A percentile compares a stretch with the other conserved stretches of the same genome.
These are phyloP conservation scores for Tichodroma muraria DNA, from an alignment of 2,113 vertebrate genomes.

Conservation along the genomic window DNA sequence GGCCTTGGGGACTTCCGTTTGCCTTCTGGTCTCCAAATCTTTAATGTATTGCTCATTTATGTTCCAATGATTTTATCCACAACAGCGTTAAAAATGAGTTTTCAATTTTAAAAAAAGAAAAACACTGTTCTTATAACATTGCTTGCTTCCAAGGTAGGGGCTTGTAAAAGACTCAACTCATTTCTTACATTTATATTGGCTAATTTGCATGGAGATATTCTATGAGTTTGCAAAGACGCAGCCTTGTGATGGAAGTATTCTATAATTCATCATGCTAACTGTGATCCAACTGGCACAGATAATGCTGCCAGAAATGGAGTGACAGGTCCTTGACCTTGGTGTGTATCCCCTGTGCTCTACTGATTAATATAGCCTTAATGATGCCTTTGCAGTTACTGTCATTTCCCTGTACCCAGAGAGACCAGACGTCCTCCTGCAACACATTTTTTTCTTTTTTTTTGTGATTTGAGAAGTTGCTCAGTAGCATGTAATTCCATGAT, in stretches of 20 bases:
- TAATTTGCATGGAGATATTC: not conserved
- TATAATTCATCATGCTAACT: not conserved
- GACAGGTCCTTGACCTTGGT: not conserved
- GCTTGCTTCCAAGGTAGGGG: not conserved
- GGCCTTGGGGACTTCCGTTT: not conserved
- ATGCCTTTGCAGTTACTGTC: not conserved
- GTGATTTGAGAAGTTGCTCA: not conserved
- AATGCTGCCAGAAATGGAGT: not conserved
- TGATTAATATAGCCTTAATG: not conserved
- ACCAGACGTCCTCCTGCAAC: not conserved
- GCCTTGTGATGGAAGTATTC: not conserved
- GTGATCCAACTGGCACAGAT: not conserved
- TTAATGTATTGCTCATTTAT: not conserved
- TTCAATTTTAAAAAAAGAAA: not conserved
- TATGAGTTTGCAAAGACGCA: not conserved
- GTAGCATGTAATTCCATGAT: not conserved
- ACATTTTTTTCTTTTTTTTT: not conserved
- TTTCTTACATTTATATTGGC: not conserved
- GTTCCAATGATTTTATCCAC: not conserved
- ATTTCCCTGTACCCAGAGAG: not conserved
- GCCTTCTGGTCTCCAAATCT: not conserved
- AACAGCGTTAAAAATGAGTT: not conserved
- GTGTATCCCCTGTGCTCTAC: not conserved
- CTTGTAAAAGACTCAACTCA: not conserved
- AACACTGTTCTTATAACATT: not conserved